Evolutionary conservation across 2,888 invertebrate species (phyloP).

Genomic region (Exephanes ischioxanthus): DNA sequence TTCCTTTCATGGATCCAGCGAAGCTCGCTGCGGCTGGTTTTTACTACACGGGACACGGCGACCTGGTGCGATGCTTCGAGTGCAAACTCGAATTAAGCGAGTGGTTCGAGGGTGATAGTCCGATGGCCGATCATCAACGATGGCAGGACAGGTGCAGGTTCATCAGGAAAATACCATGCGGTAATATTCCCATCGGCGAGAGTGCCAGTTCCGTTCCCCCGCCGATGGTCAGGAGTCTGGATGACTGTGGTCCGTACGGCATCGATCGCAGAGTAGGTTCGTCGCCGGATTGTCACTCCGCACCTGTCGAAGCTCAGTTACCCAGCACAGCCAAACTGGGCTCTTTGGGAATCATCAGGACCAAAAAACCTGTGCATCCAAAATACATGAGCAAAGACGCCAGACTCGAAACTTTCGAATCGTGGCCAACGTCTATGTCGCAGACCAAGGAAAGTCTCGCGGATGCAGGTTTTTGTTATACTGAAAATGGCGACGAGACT

Average conservation of each 20-base stretch:
- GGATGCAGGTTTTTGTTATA: constrained; percentile 97
- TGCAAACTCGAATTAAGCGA: constrained; percentile 92
- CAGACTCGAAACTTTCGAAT: constrained; percentile 90
- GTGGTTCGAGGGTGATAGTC: constrained; percentile 93
- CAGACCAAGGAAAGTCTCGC: constrained; percentile 93
- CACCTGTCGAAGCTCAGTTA: constrained; percentile 70
- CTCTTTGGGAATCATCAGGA: constrained; percentile 81
- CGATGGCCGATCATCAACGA: constrained; percentile 91
- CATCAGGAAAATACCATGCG: constrained; percentile 88
- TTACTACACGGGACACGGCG: constrained; percentile 91
- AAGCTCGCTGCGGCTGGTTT: constrained; percentile 93
- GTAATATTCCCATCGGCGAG: constrained; percentile 87
- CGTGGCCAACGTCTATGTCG: constrained; percentile 93
- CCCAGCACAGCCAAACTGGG: constrained; percentile 78
- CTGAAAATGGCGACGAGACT: constrained; percentile 95
- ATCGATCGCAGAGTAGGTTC: constrained; percentile 83
- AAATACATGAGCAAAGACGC: constrained; percentile 90
- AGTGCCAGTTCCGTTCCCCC: constrained; percentile 77
- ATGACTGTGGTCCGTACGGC: constrained; percentile 85
- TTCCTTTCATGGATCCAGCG: constrained; percentile 87
- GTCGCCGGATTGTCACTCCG: constrained; percentile 76
- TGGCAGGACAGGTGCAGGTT: constrained; percentile 94
- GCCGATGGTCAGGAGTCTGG: constrained; percentile 83
- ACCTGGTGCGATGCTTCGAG: constrained; percentile 93
- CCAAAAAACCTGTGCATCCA: constrained; percentile 88